A percentile compares a stretch with the other conserved stretches of the same genome.
Conservation (phyloP, 1,140 invertebrate species). For the Papilio polytes region DNA sequence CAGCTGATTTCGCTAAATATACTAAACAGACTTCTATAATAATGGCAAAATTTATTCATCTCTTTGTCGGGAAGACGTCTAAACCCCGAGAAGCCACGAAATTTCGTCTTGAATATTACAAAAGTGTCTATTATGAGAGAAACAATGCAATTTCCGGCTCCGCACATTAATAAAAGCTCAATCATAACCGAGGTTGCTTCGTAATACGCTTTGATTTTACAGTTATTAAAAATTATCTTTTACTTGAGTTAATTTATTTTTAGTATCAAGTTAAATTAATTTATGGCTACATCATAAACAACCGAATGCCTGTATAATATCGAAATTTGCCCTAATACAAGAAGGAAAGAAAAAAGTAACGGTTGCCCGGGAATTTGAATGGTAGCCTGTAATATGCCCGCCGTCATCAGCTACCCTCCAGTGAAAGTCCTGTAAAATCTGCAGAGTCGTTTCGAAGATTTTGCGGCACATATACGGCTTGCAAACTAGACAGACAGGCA, state of each 20-base stretch:
- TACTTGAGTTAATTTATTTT: conserved; percentile 6
- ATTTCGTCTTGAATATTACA: conserved; percentile 47
- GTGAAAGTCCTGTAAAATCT: no score
- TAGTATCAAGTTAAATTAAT: background rate
- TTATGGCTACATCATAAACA: background rate
- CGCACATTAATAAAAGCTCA: conserved; percentile 37
- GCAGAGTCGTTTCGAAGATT: no score
- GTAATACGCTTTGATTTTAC: conserved; percentile 19
- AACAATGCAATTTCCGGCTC: conserved; percentile 48
- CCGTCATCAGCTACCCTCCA: no score
- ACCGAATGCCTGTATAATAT: no score
- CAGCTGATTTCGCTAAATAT: background rate
- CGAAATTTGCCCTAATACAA: no score
- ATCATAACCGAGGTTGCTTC: conserved; percentile 8
- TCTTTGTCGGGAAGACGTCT: conserved; percentile 6
- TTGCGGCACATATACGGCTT: no score
- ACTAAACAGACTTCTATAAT: background rate
- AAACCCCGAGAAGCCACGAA: conserved; percentile 3
- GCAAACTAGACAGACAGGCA: no score
- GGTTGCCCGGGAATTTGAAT: no score
- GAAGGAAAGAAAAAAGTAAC: no score
- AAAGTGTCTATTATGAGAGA: conserved; percentile 48
- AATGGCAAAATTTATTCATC: conserved; percentile 4
- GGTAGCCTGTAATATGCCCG: no score
- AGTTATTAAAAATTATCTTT: conserved; percentile 12